These are phyloP conservation scores for Gambusia yucatana DNA, from an alignment of 2,797 vertebrate species.

Conservation along the genomic window DNA sequence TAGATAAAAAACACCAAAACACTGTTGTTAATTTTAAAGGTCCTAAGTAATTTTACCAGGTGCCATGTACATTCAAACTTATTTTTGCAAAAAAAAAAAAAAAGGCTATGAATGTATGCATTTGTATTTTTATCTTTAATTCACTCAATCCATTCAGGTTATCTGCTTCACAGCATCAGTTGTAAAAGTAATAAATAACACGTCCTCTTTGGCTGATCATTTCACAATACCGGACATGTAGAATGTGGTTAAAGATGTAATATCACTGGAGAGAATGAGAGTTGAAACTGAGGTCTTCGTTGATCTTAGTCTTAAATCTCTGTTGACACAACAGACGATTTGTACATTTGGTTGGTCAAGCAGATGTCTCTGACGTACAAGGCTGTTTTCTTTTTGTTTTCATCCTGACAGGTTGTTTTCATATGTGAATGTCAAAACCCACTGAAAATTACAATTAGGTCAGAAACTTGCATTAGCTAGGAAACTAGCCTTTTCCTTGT, in stretches of 20 bases:
- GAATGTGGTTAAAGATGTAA: conserved; percentile 18
- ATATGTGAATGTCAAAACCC: conserved; percentile 12
- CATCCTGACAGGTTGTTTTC: conserved; percentile 15
- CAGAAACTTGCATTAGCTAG: conserved; percentile 25
- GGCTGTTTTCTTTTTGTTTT: conserved; percentile 30
- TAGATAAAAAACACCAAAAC: background rate
- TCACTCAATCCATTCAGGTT: background rate
- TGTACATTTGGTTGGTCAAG: conserved; percentile 37
- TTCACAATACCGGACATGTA: conserved; percentile 2
- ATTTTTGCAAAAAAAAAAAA: background rate
- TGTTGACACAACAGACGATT: conserved; percentile 71
- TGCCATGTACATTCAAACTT: background rate
- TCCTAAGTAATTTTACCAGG: background rate
- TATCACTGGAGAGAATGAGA: conserved; percentile 27
- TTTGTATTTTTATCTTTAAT: background rate
- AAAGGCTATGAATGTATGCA: background rate
- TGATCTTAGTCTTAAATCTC: conserved; percentile 49
- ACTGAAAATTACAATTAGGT: conserved; percentile 60
- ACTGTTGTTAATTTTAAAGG: background rate
- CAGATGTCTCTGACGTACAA: conserved; percentile 19
- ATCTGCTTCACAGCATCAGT: background rate
- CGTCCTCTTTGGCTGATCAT: background rate
- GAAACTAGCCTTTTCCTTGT: conserved; percentile 3
- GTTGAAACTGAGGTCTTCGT: conserved; percentile 57
- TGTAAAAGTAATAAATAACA: background rate